These are phyloP conservation scores for Atta cephalotes DNA, from an alignment of 1,140 invertebrate species.

Conservation along the genomic window DNA sequence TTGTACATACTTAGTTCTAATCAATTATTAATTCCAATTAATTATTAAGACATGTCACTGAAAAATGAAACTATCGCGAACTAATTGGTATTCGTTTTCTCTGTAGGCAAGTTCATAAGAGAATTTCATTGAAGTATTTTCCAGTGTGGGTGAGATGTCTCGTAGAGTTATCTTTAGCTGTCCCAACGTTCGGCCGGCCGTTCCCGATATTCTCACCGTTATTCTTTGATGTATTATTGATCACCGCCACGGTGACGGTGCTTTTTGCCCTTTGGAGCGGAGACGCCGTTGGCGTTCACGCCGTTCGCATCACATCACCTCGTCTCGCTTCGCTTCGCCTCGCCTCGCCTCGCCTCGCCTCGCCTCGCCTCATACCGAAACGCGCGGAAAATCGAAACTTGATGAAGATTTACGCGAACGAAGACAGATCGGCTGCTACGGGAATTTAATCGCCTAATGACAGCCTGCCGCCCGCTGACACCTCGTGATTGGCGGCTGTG, in stretches of 20 bases:
- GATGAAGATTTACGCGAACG: slow-evolving; percentile 75
- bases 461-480: slow-evolving; percentile 74
- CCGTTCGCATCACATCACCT: background rate
- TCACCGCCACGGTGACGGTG: slow-evolving; percentile 42
- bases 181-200: slow-evolving; percentile 29
- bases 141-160: slow-evolving; percentile 14
- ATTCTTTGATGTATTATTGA: slow-evolving; percentile 65
- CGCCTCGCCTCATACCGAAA: slow-evolving; percentile 12
- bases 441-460: slow-evolving; percentile 82
- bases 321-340: background rate
- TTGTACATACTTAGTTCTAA: background rate
- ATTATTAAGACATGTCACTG: background rate
- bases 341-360: background rate
- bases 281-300: slow-evolving; percentile 32
- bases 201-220: slow-evolving; percentile 51
- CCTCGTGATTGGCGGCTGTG: slow-evolving; percentile 72
- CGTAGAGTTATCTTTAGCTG: slow-evolving; percentile 46
- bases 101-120: background rate
- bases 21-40: background rate
- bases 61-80: background rate
- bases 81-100: background rate
- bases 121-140: slow-evolving; percentile 37
- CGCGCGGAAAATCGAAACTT: slow-evolving; percentile 73
- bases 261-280: slow-evolving; percentile 53
- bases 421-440: slow-evolving; percentile 71